Evolutionary conservation across 2,888 invertebrate species (phyloP).

Genomic region (Fissipunctia ypsillon): DNA sequence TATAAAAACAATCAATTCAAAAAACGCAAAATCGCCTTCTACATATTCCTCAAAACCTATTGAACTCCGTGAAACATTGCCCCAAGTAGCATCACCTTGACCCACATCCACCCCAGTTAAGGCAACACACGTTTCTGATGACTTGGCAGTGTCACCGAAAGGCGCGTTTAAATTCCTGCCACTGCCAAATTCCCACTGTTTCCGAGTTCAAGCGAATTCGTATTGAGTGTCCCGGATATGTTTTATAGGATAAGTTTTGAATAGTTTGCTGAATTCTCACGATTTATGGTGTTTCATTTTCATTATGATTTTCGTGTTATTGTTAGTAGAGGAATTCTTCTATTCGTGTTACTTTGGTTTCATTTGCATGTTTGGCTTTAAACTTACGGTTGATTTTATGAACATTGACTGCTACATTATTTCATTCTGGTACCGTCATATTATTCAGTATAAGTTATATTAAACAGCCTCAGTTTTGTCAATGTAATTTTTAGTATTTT

Average conservation of each 20-base stretch:
- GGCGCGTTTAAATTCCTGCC: slow-evolving; percentile 58
- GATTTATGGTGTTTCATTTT: slow-evolving; percentile 59
- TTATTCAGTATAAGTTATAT: neutral
- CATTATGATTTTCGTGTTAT: slow-evolving; percentile 47
- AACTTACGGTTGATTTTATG: slow-evolving; percentile 1
- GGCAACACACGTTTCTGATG: slow-evolving; percentile 68
- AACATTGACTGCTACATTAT: slow-evolving; percentile 2
- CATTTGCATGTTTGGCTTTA: slow-evolving; percentile 9
- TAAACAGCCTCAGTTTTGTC: neutral
- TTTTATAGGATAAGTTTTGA: slow-evolving; percentile 73
- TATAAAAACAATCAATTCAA: slow-evolving; percentile 2
- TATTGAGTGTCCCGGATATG: slow-evolving; percentile 65
- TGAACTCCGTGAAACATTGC: slow-evolving; percentile 20
- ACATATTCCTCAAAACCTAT: neutral
- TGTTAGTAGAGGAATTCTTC: slow-evolving; percentile 32
- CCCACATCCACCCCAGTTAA: slow-evolving; percentile 42
- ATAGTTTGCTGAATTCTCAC: slow-evolving; percentile 47
- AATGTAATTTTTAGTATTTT: neutral
- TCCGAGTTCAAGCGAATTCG: slow-evolving; percentile 61
- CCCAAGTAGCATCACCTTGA: slow-evolving; percentile 36
- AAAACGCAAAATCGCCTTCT: neutral
- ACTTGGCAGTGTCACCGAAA: slow-evolving; percentile 71
- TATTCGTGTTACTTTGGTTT: slow-evolving; percentile 6
- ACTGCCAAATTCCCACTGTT: slow-evolving; percentile 74
- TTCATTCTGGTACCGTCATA: neutral